Evolutionary conservation across 2,113 vertebrate species (phyloP).

Genomic region (Pitta sordida): DNA sequence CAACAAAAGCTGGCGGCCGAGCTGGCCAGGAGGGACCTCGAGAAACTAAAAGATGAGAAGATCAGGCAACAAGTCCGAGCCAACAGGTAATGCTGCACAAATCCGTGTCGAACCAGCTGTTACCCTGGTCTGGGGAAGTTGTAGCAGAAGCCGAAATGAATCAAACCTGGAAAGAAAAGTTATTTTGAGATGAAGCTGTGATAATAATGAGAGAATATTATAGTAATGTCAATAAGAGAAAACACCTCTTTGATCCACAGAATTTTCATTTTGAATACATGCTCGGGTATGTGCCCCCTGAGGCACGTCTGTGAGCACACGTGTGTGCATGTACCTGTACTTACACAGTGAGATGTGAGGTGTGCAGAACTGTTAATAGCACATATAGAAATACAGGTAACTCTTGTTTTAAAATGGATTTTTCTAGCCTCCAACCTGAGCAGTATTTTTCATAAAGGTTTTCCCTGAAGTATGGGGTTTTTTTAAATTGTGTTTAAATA

Average conservation of each 20-base stretch:
- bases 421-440: not conserved
- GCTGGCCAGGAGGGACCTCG: conserved; percentile 74
- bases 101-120: not conserved
- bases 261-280: fast-evolving
- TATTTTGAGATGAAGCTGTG: not conserved
- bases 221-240: not conserved
- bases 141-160: not conserved
- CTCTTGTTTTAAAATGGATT: not conserved
- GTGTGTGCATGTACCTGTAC: fast-evolving
- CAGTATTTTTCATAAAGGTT: not conserved
- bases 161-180: not conserved
- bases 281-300: fast-evolving
- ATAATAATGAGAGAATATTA: not conserved
- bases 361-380: not conserved
- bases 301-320: fast-evolving
- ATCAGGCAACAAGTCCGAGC: conserved; percentile 86
- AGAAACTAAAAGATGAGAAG: conserved; percentile 82
- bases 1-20: conserved; percentile 84
- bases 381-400: fast-evolving
- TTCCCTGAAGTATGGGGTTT: not conserved
- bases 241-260: not conserved
- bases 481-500: not conserved
- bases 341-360: not conserved
- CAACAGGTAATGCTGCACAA: conserved; percentile 79
- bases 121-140: not conserved